Evolutionary conservation across 2,113 vertebrate species (phyloP).

Genomic region (Ceyx cyanopectus): DNA sequence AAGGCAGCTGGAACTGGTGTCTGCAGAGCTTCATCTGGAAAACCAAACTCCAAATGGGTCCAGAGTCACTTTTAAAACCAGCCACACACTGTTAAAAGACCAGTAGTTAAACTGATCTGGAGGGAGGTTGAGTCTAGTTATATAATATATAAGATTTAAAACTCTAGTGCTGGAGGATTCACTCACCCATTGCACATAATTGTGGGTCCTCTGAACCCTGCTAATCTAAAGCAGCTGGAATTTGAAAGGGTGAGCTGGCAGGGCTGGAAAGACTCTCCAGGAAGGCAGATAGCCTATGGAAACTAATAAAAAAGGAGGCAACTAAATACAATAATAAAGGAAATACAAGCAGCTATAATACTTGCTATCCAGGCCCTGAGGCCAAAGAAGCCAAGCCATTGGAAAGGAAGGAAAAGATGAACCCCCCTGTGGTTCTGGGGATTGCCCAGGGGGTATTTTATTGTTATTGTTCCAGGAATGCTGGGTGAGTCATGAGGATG

Average conservation of each 20-base stretch:
- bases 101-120: neutral
- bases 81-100: neutral
- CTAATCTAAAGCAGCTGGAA: neutral
- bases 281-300: neutral
- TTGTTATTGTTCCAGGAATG: neutral
- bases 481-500: neutral
- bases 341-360: neutral
- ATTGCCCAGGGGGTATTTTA: neutral
- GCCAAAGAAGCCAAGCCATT: neutral
- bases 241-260: neutral
- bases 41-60: neutral
- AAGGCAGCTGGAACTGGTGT: neutral
- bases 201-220: neutral
- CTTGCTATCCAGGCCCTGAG: neutral
- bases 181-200: accelerated
- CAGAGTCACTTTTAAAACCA: neutral
- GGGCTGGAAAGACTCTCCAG: neutral
- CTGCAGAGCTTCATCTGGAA: neutral
- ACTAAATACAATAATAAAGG: neutral
- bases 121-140: neutral
- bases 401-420: neutral
- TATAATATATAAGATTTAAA: neutral
- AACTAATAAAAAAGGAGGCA: neutral
- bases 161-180: accelerated
- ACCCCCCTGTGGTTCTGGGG: neutral